These are phyloP conservation scores for Wasmannia auropunctata DNA, from an alignment of 1,140 invertebrate species.

Conservation along the genomic window DNA sequence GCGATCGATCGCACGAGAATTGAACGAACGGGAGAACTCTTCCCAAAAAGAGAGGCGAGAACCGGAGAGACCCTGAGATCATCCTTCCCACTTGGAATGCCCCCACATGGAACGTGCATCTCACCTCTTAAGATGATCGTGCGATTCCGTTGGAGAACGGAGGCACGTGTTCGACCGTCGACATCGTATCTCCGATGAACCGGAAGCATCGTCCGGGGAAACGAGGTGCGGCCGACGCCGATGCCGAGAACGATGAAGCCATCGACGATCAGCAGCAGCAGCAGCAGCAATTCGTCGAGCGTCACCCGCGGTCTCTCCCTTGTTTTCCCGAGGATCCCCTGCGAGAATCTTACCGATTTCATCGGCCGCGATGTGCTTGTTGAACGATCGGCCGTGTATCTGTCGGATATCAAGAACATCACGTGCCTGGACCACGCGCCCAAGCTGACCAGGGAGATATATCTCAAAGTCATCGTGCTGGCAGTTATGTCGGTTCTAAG, in stretches of 20 bases:
- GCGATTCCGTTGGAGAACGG: slow-evolving; percentile 11
- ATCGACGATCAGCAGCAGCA: slow-evolving; percentile 18
- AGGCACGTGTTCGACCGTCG: neutral
- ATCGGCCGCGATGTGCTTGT: slow-evolving; percentile 47
- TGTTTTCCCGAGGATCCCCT: neutral
- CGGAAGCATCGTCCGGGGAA: neutral
- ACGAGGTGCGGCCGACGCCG: neutral
- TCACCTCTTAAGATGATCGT: slow-evolving; percentile 16
- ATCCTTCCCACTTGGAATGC: slow-evolving; percentile 37
- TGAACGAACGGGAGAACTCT: neutral
- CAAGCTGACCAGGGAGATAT: slow-evolving; percentile 85
- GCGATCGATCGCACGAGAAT: neutral
- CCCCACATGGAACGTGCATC: neutral
- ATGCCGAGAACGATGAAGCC: slow-evolving; percentile 28
- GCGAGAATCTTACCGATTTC: slow-evolving; percentile 84
- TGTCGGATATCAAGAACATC: slow-evolving; percentile 73
- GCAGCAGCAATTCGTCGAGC: neutral
- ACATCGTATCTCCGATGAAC: slow-evolving; percentile 40
- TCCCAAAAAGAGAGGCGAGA: neutral
- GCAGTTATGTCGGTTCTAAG: slow-evolving; percentile 89
- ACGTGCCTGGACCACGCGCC: slow-evolving; percentile 89
- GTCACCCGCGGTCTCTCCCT: neutral
- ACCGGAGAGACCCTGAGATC: neutral
- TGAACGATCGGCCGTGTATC: neutral
- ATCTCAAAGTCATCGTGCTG: slow-evolving; percentile 88